Conservation (phyloP, 1,140 invertebrate species). For the Aradophagus sp. region DNA sequence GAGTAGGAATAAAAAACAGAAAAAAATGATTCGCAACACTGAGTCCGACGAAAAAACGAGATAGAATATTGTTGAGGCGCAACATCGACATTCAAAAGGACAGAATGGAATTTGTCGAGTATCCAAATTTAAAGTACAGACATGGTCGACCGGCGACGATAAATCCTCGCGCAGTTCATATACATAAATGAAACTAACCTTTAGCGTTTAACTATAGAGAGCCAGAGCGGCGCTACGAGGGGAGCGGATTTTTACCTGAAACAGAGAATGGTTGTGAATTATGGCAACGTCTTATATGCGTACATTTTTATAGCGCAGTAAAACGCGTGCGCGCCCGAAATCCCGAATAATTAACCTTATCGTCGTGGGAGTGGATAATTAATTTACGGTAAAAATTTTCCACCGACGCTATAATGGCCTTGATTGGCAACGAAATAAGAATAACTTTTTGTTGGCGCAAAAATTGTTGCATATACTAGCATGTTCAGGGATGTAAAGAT, state of each 20-base stretch:
- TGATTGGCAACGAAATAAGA: too few species aligned
- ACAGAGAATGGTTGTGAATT: constrained; percentile 14
- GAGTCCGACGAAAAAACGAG: constrained; percentile 10
- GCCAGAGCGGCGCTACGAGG: constrained; percentile 5
- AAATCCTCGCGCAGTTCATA: constrained; percentile 4
- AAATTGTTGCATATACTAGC: too few species aligned
- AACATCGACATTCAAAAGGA: constrained; percentile 6
- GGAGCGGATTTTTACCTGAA: constrained; percentile 28
- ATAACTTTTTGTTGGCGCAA: too few species aligned
- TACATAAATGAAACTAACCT: constrained; percentile 25
- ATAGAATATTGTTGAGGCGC: constrained; percentile 20
- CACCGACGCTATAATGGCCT: too few species aligned
- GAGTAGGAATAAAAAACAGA: too few species aligned
- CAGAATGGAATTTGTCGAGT: constrained; percentile 11
- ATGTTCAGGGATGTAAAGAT: too few species aligned
- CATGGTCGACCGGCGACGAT: constrained; percentile 4
- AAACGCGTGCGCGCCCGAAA: not conserved
- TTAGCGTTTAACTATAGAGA: constrained; percentile 1
- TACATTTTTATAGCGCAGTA: constrained; percentile 18
- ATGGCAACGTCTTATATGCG: not conserved
- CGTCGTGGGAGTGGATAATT: constrained; percentile 8
- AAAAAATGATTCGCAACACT: too few species aligned
- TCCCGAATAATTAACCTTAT: constrained; percentile 5
- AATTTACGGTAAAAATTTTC: constrained; percentile 4
- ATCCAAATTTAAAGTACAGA: constrained; percentile 31